Evolutionary conservation across 2,113 vertebrate genomes (phyloP).

Genomic region (Zosterops japonicus): DNA sequence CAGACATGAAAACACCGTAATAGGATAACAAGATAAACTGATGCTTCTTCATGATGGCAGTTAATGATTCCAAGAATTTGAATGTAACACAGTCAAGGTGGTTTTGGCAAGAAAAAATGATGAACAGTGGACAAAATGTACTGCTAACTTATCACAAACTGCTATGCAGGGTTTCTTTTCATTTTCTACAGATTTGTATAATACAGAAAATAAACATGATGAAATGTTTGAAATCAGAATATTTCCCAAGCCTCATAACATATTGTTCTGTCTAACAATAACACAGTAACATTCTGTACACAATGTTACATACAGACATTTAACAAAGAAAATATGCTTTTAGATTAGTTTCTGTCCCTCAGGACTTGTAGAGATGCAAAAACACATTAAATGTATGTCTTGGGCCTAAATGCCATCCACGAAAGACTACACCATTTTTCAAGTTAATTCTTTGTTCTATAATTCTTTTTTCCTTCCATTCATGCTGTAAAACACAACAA

Average conservation of each 20-base stretch:
- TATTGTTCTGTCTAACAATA: neutral
- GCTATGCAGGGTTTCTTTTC: neutral
- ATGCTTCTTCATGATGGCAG: neutral
- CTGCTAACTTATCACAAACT: neutral
- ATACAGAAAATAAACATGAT: neutral
- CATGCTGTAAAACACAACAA: neutral
- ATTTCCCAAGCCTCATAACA: neutral
- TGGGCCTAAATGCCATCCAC: neutral
- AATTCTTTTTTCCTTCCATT: neutral
- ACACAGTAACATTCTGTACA: neutral
- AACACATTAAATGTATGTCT: neutral
- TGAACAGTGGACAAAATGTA: neutral
- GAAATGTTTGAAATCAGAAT: neutral
- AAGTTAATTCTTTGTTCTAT: neutral
- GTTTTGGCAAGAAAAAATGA: neutral
- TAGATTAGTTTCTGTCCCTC: neutral
- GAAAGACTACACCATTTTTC: neutral
- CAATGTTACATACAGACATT: neutral
- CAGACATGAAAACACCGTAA: neutral
- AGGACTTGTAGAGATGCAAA: neutral
- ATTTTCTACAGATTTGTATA: neutral
- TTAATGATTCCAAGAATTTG: neutral
- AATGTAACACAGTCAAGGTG: neutral
- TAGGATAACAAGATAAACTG: neutral
- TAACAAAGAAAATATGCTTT: neutral